phyloP scores from a whole-genome alignment of 2,113 vertebrate genomes.

The Periophthalmodon schlosseri region DNA sequence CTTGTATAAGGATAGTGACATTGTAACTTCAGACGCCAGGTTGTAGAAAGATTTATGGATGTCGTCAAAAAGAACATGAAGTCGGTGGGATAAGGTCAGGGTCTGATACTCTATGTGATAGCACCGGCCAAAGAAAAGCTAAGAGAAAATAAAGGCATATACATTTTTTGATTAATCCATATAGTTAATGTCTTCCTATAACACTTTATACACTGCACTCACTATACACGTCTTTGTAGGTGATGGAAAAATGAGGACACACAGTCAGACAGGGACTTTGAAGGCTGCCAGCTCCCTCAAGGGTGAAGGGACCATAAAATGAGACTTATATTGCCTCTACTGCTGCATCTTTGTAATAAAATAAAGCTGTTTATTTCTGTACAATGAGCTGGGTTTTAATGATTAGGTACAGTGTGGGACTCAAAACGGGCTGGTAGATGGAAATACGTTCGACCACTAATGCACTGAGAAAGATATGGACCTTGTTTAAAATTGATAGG shows the following conservation, averaged over 20 bases:
- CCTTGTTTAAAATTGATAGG: constrained; percentile 32
- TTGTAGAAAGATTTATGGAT: neutral
- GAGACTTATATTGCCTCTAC: constrained; percentile 14
- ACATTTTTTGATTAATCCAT: neutral
- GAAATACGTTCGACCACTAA: constrained; percentile 28
- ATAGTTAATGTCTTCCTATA: constrained; percentile 2
- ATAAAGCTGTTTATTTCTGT: constrained; percentile 18
- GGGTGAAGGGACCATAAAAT: constrained; percentile 24
- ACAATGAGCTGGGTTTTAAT: constrained; percentile 30
- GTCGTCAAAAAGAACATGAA: neutral
- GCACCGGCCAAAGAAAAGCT: neutral
- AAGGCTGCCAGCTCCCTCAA: constrained; percentile 25
- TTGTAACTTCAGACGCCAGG: neutral
- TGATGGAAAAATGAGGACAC: constrained; percentile 20
- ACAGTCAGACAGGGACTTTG: constrained; percentile 22
- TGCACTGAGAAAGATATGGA: constrained; percentile 23
- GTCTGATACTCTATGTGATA: neutral
- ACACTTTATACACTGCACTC: neutral
- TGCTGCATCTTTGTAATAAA: constrained; percentile 20
- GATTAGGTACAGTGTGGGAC: constrained; percentile 9
- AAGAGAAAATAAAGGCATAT: neutral
- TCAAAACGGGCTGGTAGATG: constrained; percentile 17
- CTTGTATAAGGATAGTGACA: too few relatives aligned
- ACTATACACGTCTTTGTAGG: neutral
- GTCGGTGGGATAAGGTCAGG: neutral